Evolutionary conservation across 2,888 invertebrate species (phyloP).

Genomic region (Tiphia femorata): DNA sequence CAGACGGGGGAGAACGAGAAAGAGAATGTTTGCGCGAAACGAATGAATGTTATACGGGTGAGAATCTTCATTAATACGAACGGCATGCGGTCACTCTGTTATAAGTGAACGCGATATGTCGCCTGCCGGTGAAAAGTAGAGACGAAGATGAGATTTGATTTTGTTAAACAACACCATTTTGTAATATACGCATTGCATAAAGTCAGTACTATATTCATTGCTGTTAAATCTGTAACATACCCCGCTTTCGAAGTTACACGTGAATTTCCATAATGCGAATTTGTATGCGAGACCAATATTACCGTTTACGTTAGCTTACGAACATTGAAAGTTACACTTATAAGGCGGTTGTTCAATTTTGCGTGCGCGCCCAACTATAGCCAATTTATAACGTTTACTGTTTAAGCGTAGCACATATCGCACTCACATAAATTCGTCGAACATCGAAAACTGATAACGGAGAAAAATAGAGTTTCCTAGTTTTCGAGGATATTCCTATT

Average conservation of each 20-base stretch:
- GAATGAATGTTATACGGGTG: slow-evolving; percentile 19
- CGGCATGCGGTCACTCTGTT: slow-evolving; percentile 33
- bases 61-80: slow-evolving; percentile 26
- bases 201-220: slow-evolving; percentile 45
- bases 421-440: not conserved
- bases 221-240: slow-evolving; percentile 45
- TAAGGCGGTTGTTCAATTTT: slow-evolving; percentile 23
- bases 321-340: slow-evolving; percentile 16
- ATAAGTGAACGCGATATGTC: slow-evolving; percentile 42
- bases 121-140: slow-evolving; percentile 26
- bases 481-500: not conserved
- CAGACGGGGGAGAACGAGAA: slow-evolving; percentile 11
- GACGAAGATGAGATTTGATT: slow-evolving; percentile 24
- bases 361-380: slow-evolving; percentile 20
- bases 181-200: slow-evolving; percentile 56
- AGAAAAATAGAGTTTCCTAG: not conserved
- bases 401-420: slow-evolving; percentile 34
- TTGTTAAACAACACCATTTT: slow-evolving; percentile 42
- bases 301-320: slow-evolving; percentile 10
- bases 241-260: slow-evolving; percentile 38
- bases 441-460: not conserved
- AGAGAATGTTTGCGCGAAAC: slow-evolving; percentile 27
- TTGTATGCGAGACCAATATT: slow-evolving; percentile 39
- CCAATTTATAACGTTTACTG: slow-evolving; percentile 26
- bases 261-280: slow-evolving; percentile 38